These are phyloP conservation scores for Amblyteles armatorius DNA, from an alignment of 2,888 invertebrate species.

Conservation along the genomic window DNA sequence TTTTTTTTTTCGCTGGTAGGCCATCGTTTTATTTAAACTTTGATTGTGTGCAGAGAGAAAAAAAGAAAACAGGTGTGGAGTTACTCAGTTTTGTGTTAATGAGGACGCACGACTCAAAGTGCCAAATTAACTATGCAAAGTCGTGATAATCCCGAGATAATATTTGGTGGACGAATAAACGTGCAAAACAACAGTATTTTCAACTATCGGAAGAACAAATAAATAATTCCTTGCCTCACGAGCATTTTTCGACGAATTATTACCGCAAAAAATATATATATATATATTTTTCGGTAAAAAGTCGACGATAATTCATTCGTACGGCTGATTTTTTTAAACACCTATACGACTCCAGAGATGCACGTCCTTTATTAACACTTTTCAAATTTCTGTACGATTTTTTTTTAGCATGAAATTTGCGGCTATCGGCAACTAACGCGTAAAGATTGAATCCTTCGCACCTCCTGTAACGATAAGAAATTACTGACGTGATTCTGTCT, in stretches of 20 bases:
- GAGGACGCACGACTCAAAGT: constrained; percentile 1
- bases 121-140: background rate
- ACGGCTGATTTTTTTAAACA: background rate
- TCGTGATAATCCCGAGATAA: background rate
- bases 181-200: background rate
- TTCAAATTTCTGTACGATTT: background rate
- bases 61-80: constrained; percentile 60
- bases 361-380: background rate
- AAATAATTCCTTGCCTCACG: background rate
- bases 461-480: background rate
- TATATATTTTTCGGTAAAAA: background rate
- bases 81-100: constrained; percentile 35
- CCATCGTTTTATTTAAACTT: constrained; percentile 14
- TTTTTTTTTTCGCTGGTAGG: constrained; percentile 17
- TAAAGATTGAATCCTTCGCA: background rate
- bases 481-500: background rate
- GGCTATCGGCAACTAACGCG: constrained; percentile 33
- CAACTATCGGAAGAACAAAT: background rate
- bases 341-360: background rate
- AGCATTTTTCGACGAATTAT: background rate
- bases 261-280: background rate
- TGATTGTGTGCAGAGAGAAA: constrained; percentile 31
- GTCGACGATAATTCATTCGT: background rate
- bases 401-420: constrained; percentile 13
- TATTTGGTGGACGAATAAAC: background rate